Base-by-base conservation (phyloP, 1,140 invertebrate genomes). In the Lordiphosa mommai region DNA sequence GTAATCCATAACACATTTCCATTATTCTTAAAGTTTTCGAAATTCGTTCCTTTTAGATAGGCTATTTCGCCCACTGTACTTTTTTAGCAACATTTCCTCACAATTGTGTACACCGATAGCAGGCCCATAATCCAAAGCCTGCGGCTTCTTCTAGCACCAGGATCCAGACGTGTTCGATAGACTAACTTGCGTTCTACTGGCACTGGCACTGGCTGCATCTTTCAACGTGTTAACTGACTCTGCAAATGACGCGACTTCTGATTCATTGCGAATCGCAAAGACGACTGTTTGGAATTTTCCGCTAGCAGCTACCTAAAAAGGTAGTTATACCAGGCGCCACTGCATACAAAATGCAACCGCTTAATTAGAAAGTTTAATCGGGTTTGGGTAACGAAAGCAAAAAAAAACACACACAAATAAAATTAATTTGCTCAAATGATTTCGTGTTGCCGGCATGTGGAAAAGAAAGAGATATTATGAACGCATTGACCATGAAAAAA, bases 241-340 rank as follows among this genome's bases (percentile, higher is more conserved):
- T 52, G 53, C 74, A 51, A 51, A 32, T 44, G 69, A 57, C 48
- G 56, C 74, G 71, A 79, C 80, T 79, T 87, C 76, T 73, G 65
- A 66, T 61, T 84, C 86, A 88, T 88, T 79, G 80, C 86, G 86
- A 64, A 84, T 82, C 77, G 63, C 69, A 71, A 69, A 63, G 61
- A 82, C 56, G 86, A 88, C 86, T 88, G 86, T 53, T 33, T 79
- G 65, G 57, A 67, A 58, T 50, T 51, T 57, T 38, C 57, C 40
- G 55, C 61, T 51, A 50, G 72, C 77, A 76, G 79, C 72, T 48
- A 72, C 77, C 84, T 85, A 84, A 80, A 84, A 84, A 48, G 32
- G 61, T 43, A 58, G 56, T 68, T 68, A 67, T 68, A 72, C 69
- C 68, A 46, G 8, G 16, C 27, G 29, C 16, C 41, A 33, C 14